phyloP scores from a whole-genome alignment of 2,797 vertebrate genomes.

The Protosalanx chinensis region DNA sequence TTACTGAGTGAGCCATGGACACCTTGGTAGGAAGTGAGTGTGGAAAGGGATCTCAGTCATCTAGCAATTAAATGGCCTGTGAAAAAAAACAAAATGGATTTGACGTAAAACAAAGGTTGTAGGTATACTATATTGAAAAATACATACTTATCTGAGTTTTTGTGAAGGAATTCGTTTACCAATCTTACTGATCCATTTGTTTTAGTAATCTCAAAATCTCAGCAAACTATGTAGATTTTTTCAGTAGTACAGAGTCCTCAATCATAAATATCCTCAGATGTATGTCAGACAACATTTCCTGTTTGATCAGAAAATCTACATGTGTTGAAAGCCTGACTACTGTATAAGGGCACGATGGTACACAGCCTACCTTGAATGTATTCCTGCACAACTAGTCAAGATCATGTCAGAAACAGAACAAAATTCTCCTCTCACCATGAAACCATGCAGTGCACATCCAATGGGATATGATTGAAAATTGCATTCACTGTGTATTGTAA shows the following conservation, averaged over 20 bases:
- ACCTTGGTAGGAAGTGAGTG: constrained; percentile 20
- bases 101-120: background rate
- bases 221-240: too few species aligned
- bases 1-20: constrained; percentile 64
- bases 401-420: background rate
- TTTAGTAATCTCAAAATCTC: background rate
- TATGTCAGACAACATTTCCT: background rate
- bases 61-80: constrained; percentile 6
- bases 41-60: background rate
- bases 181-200: constrained; percentile 20
- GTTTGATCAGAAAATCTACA: background rate
- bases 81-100: background rate
- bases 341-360: background rate
- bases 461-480: background rate
- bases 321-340: background rate
- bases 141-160: constrained; percentile 16
- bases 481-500: background rate
- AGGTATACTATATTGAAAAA: background rate
- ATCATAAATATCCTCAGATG: background rate
- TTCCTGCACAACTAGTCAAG: background rate
- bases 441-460: too few species aligned
- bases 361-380: background rate
- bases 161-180: constrained; percentile 39
- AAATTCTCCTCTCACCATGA: background rate
- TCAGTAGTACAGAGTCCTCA: too few species aligned